Conservation (phyloP, 2,888 invertebrate genomes). For the Neoscelio sp. region DNA sequence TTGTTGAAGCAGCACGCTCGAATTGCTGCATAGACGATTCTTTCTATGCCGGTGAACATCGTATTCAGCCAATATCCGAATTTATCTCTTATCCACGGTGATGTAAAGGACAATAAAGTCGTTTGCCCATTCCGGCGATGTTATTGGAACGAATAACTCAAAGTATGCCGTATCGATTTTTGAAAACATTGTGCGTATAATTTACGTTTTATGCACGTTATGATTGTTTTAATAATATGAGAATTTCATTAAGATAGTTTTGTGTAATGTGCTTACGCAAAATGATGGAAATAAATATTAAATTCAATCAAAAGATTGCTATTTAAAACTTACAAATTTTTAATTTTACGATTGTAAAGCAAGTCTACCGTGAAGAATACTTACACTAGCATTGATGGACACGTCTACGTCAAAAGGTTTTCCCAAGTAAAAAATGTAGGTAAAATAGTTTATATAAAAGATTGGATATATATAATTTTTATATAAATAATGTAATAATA, state of each 20-base stretch:
- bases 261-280: no score
- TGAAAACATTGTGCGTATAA: neutral
- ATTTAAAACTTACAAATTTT: no score
- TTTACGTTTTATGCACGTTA: neutral
- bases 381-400: no score
- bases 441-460: no score
- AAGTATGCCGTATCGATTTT: neutral
- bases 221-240: neutral
- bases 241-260: constrained; percentile 1
- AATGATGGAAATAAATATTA: no score
- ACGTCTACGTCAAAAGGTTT: no score
- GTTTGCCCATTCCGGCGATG: constrained; percentile 18
- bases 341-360: no score
- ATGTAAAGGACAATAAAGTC: constrained; percentile 46
- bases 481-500: no score
- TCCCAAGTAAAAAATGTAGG: no score
- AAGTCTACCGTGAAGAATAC: no score
- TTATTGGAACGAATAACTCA: constrained; percentile 27
- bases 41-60: constrained; percentile 28
- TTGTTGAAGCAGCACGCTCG: constrained; percentile 32
- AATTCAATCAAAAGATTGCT: no score
- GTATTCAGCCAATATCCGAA: constrained; percentile 48
- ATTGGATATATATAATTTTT: no score
- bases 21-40: constrained; percentile 45
- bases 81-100: constrained; percentile 39